Evolutionary conservation across 2,888 invertebrate genomes (phyloP).

Genomic region (Neoitamus cyanurus): DNA sequence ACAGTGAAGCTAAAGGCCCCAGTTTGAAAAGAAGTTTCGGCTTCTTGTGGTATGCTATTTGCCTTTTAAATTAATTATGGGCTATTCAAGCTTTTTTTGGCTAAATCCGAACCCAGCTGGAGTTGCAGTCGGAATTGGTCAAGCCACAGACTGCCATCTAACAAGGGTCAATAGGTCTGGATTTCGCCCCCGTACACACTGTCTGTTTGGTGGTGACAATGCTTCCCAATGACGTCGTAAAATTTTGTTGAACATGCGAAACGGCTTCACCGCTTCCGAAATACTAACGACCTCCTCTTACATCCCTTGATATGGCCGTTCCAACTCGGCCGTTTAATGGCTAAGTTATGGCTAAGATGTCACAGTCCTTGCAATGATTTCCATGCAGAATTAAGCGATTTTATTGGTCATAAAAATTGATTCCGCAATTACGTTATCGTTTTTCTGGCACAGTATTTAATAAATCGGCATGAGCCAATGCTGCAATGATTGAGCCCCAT

Average conservation of each 20-base stretch:
- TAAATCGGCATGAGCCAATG: not conserved
- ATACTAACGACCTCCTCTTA: constrained; percentile 6
- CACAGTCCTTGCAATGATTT: not conserved
- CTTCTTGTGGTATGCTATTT: not conserved
- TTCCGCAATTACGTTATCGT: constrained; percentile 29
- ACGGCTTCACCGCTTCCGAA: not conserved
- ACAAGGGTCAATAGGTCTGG: not conserved
- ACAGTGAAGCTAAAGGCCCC: not conserved
- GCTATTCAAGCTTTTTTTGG: not conserved
- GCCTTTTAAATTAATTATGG: constrained; percentile 18
- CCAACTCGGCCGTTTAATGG: not conserved
- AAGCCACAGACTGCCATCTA: not conserved
- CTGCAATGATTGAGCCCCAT: not conserved
- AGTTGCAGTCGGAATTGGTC: not conserved
- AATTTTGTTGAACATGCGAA: constrained; percentile 23
- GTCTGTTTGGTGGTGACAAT: not conserved
- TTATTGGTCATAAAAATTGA: constrained; percentile 24
- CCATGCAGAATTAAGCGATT: constrained; percentile 6
- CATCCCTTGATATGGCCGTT: not conserved
- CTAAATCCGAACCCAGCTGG: not conserved
- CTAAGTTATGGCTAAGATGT: not conserved
- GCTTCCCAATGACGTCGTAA: constrained; percentile 16
- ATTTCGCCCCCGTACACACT: not conserved
- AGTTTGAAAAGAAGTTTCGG: not conserved
- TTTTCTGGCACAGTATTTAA: constrained; percentile 8